Evolutionary conservation across 2,113 vertebrate species (phyloP), one percentile per base, ranked within the genome.

Genomic region (Oncorhynchus clarkii): DNA sequence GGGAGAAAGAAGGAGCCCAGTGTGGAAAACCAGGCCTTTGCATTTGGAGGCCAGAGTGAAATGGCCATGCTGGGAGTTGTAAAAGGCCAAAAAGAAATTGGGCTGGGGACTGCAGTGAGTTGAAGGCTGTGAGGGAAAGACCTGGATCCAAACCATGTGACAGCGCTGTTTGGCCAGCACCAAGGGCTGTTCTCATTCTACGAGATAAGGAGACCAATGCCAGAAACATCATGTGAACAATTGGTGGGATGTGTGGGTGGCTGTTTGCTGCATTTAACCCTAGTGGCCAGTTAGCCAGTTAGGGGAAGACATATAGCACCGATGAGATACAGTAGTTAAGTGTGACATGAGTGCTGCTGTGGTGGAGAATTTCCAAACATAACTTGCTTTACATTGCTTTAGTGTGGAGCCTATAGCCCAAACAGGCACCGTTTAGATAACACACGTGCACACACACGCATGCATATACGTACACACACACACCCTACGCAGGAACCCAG

Each of bases 101-200:
- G 14, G 18, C 11, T 81, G 69, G 79, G 45, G 31, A 45, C 4
- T 18, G 45, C 34, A n/a, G 8, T 39, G 29, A n/a, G 12, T 12
- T 27, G 75, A 14, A 4, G 14, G 70, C 9, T 11, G 27, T 11
- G 39, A 45, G 39, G 39, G 39, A 39, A 39, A 39, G 54, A 39
- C 54, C 27, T 74, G 76, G 69, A 29, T 79, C 70, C 51, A 66
- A 85, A 86, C 64, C 69, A 67, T n/a, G 73, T 66, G 39, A 82
- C 26, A 66, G 65, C 60, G 71, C 80, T 71, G 73, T 78, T 78
- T 82, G 81, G 83, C 86, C 70, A 68, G 51, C 65, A 16, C 74
- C 75, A 62, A 73, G 71, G 77, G 76, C 65, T 82, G 69, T 70
- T 81, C 86, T 88, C 87, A 77, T 85, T 80, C 77, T 85, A 88